These are phyloP conservation scores for Morbakka virulenta DNA, from an alignment of 30 jellyfish, hydroid and myxozoan genomes.

Conservation along the genomic window DNA sequence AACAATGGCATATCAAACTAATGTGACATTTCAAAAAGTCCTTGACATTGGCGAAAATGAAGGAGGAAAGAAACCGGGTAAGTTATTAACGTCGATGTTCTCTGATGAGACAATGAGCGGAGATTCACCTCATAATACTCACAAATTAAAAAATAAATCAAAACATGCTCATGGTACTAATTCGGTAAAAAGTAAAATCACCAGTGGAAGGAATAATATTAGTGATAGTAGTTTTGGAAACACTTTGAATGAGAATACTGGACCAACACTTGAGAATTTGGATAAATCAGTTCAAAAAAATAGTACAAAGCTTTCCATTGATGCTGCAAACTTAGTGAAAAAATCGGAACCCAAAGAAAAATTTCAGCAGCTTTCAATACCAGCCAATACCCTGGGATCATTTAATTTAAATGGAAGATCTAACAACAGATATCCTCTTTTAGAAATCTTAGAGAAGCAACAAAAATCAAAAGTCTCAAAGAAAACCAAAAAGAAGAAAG, in stretches of 20 bases:
- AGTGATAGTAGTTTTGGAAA: background rate
- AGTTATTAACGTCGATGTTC: background rate
- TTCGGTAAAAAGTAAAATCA: background rate
- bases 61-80: background rate
- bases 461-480: background rate
- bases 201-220: background rate
- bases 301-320: background rate
- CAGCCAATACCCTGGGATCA: background rate
- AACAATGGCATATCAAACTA: constrained; percentile 15
- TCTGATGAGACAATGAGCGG: background rate
- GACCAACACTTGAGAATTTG: background rate
- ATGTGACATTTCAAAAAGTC: background rate
- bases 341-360: background rate
- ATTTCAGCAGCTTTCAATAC: background rate
- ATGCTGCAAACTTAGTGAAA: background rate
- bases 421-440: background rate
- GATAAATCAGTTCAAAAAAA: background rate
- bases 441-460: background rate
- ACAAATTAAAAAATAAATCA: too few species aligned
- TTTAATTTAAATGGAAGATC: too few species aligned
- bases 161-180: background rate
- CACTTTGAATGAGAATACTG: background rate
- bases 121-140: background rate
- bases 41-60: background rate
- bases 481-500: background rate